These are phyloP conservation scores for Rhamphomyia laevipes DNA, from an alignment of 2,888 invertebrate species.

Conservation along the genomic window DNA sequence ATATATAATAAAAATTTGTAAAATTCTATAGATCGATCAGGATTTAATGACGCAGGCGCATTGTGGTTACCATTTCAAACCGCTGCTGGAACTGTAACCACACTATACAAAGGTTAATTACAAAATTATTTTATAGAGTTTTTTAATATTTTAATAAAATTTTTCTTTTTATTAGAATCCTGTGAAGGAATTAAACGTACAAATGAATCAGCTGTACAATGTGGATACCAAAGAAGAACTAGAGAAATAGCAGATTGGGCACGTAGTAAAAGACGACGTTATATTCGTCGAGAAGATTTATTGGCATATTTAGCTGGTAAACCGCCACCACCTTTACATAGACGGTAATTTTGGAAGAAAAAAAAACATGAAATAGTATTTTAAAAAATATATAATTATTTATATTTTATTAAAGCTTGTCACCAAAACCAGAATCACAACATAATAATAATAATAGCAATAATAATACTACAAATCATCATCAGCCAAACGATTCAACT, in stretches of 20 bases:
- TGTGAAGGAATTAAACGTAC: slow-evolving; percentile 56
- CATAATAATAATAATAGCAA: slow-evolving; percentile 11
- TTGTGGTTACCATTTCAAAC: slow-evolving; percentile 69
- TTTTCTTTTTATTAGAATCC: slow-evolving; percentile 44
- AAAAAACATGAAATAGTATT: too few relatives aligned
- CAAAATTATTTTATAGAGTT: not conserved
- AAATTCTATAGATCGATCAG: slow-evolving; percentile 45
- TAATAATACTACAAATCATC: slow-evolving; percentile 9
- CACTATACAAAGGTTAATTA: slow-evolving; percentile 58
- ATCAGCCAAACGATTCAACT: slow-evolving; percentile 38
- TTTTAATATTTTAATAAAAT: not conserved
- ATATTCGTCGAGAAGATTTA: slow-evolving; percentile 64
- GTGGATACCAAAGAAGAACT: slow-evolving; percentile 60
- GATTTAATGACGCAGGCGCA: slow-evolving; percentile 44
- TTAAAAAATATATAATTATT: not conserved
- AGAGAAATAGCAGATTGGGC: slow-evolving; percentile 68
- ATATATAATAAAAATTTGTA: too few relatives aligned
- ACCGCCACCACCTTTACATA: slow-evolving; percentile 46
- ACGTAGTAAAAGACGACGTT: slow-evolving; percentile 52
- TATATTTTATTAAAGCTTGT: slow-evolving; percentile 39
- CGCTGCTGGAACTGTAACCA: slow-evolving; percentile 64
- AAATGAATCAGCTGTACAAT: slow-evolving; percentile 57
- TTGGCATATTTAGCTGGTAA: slow-evolving; percentile 65
- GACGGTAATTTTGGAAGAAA: slow-evolving; percentile 7
- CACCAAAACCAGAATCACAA: slow-evolving; percentile 42